phyloP scores from a whole-genome alignment of 2,888 invertebrate species.

The Aporophyla nigra region DNA sequence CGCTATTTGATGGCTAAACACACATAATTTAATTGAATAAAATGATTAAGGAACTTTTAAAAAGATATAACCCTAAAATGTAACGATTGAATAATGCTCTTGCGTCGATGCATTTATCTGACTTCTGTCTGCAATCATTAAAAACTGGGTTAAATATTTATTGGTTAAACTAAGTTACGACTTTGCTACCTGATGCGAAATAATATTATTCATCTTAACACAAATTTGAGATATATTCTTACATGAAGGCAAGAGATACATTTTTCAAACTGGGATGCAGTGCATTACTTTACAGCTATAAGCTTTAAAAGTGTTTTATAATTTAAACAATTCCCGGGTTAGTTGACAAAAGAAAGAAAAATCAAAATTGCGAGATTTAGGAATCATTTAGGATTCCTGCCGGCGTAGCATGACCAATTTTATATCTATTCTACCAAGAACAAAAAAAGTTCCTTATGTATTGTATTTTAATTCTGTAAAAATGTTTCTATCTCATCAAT shows the following conservation, averaged over 20 bases:
- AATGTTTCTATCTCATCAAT: too few relatives aligned
- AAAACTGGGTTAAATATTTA: background rate
- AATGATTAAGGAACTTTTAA: too few relatives aligned
- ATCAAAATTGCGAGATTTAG: background rate
- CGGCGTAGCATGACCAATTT: too few relatives aligned
- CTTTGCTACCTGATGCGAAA: background rate
- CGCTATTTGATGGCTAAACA: background rate
- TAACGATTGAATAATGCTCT: background rate
- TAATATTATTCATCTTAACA: background rate
- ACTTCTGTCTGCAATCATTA: background rate
- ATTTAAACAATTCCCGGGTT: background rate
- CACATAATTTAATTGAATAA: background rate
- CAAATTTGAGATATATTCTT: background rate
- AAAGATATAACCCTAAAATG: background rate
- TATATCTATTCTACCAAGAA: too few relatives aligned
- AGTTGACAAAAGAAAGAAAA: background rate
- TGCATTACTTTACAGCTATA: background rate
- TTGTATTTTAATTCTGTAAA: too few relatives aligned
- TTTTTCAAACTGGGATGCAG: background rate
- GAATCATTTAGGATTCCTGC: background rate
- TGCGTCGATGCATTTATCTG: background rate
- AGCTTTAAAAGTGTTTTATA: constrained; percentile 2
- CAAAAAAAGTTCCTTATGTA: too few relatives aligned
- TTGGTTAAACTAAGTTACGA: background rate
- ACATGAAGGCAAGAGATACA: background rate